Percentiles rank a stretch among this genome's conserved stretches.
Evolutionary conservation across 23 tunicate genomes (phyloP).

Genomic region (Halocynthia roretzi): DNA sequence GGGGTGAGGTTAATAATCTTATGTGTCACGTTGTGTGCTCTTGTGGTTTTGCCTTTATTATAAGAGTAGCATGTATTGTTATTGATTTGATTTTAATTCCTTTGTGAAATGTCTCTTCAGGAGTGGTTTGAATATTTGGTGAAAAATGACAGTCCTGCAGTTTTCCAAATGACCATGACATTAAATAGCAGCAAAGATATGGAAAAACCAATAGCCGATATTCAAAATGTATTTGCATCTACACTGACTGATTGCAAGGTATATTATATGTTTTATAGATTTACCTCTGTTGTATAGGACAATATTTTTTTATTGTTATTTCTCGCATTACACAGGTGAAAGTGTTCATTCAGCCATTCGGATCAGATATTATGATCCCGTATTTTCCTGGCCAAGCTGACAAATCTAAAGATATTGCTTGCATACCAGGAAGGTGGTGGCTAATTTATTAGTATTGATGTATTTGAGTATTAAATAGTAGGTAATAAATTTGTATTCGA

Average conservation of each 20-base stretch:
- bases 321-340: neutral
- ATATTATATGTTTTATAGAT: neutral
- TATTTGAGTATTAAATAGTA: too few species aligned
- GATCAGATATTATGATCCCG: neutral
- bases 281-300: neutral
- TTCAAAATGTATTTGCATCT: slow-evolving; percentile 1
- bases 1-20: neutral
- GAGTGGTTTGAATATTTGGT: slow-evolving; percentile 13
- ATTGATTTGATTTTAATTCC: neutral
- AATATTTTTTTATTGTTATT: neutral
- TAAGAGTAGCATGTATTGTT: neutral
- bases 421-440: neutral
- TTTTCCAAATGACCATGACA: neutral
- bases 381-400: neutral
- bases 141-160: slow-evolving; percentile 2
- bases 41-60: neutral
- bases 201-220: neutral
- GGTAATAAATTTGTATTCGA: too few species aligned
- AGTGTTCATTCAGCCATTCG: neutral
- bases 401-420: neutral
- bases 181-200: neutral
- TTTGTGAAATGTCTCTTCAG: neutral
- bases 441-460: too few species aligned
- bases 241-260: slow-evolving; percentile 16
- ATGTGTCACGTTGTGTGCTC: too few species aligned